Evolutionary conservation across 2,888 invertebrate species (phyloP).

Genomic region (Heliconius sara): DNA sequence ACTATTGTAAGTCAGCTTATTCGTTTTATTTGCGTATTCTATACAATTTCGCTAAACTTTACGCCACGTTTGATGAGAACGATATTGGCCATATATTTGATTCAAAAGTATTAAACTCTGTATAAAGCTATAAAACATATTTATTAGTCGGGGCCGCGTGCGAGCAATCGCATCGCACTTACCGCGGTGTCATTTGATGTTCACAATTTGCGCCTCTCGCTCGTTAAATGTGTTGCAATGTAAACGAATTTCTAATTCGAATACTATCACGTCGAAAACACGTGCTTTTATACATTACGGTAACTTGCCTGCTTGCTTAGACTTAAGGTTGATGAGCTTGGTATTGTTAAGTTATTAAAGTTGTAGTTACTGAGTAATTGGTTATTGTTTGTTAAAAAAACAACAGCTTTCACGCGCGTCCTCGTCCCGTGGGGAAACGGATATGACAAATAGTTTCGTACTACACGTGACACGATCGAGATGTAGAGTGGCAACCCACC

Average conservation of each 20-base stretch:
- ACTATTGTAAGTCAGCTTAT: not conserved
- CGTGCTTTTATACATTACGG: not conserved
- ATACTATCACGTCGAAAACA: slow-evolving; percentile 10
- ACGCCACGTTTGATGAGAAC: not conserved
- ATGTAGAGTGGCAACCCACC: too few relatives aligned
- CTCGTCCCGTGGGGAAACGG: not conserved
- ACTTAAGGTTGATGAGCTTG: not conserved
- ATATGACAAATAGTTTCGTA: not conserved
- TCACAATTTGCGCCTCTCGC: slow-evolving; percentile 32
- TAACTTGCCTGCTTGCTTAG: not conserved
- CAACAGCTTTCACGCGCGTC: not conserved
- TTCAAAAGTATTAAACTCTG: slow-evolving; percentile 23
- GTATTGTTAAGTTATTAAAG: not conserved
- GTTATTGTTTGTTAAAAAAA: too few relatives aligned
- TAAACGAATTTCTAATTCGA: slow-evolving; percentile 30
- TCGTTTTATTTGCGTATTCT: not conserved
- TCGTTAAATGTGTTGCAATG: slow-evolving; percentile 33
- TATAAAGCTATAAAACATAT: slow-evolving; percentile 33
- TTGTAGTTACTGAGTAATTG: too few relatives aligned
- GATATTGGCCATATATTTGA: slow-evolving; percentile 8
- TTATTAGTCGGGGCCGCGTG: slow-evolving; percentile 31
- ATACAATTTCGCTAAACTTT: not conserved
- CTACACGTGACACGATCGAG: not conserved
- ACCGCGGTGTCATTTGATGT: slow-evolving; percentile 30
- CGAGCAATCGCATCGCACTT: slow-evolving; percentile 25